Evolutionary conservation across 2,888 invertebrate species (phyloP).

Genomic region (Clepsis dumicolana): DNA sequence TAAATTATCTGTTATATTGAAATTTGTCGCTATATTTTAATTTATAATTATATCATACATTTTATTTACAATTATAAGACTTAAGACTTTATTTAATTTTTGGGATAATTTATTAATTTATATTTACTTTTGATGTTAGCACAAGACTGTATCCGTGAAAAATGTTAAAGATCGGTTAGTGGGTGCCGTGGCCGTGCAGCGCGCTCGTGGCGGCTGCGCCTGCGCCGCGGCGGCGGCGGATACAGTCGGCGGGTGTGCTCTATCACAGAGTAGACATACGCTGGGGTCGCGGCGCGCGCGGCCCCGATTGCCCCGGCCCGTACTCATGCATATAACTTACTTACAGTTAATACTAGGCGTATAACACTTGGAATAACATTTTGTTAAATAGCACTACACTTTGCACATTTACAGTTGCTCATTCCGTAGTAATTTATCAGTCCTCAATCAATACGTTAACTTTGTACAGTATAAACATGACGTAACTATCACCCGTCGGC

Average conservation of each 20-base stretch:
- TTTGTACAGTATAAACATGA: conserved; percentile 78
- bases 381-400: conserved; percentile 78
- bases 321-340: conserved; percentile 81
- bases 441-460: conserved; percentile 65
- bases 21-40: conserved; percentile 70
- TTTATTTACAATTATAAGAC: conserved; percentile 82
- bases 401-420: conserved; percentile 68
- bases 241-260: conserved; percentile 76
- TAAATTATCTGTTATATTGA: conserved; percentile 60
- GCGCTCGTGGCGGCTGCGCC: not conserved
- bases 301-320: conserved; percentile 84
- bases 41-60: conserved; percentile 77
- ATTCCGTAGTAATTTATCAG: conserved; percentile 59
- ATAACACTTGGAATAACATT: conserved; percentile 80
- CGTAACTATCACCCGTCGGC: conserved; percentile 43
- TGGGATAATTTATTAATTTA: conserved; percentile 79
- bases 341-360: conserved; percentile 78
- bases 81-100: conserved; percentile 84
- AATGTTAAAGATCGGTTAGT: conserved; percentile 45
- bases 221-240: conserved; percentile 49
- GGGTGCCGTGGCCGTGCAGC: not conserved
- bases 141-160: conserved; percentile 67
- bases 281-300: conserved; percentile 69
- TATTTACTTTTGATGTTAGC: conserved; percentile 81
- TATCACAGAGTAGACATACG: conserved; percentile 86